Evolutionary conservation across 2,888 invertebrate genomes (phyloP).

Genomic region (Ochropleura leucogaster): DNA sequence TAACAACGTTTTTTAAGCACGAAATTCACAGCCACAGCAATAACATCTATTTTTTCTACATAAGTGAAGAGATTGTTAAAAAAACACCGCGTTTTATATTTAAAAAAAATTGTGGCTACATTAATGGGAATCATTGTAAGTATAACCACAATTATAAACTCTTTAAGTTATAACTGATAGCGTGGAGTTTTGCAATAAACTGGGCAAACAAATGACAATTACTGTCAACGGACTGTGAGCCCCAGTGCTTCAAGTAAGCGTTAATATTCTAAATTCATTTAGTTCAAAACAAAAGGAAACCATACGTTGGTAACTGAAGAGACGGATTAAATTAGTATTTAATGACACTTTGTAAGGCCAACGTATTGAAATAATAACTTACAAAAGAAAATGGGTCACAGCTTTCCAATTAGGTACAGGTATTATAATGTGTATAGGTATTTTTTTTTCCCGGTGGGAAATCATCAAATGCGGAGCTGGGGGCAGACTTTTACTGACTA

Average conservation of each 20-base stretch:
- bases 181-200: slow-evolving; percentile 5
- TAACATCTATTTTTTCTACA: too few species aligned
- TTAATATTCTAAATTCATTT: background rate
- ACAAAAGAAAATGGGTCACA: background rate
- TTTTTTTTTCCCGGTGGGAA: too few species aligned
- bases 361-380: background rate
- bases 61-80: too few species aligned
- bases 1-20: too few species aligned
- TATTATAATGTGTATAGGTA: background rate
- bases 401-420: background rate
- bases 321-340: background rate
- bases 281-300: slow-evolving; percentile 12
- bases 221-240: background rate
- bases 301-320: slow-evolving; percentile 1
- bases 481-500: too few species aligned
- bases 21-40: too few species aligned
- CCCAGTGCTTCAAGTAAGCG: slow-evolving; percentile 1
- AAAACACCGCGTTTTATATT: background rate
- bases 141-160: slow-evolving; percentile 12
- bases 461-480: too few species aligned
- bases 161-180: slow-evolving; percentile 20
- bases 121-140: slow-evolving; percentile 11
- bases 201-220: slow-evolving; percentile 6
- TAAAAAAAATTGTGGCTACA: slow-evolving; percentile 39
- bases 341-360: background rate